These are phyloP conservation scores for Machimus atricapillus DNA, from an alignment of 2,888 invertebrate species.

Conservation along the genomic window DNA sequence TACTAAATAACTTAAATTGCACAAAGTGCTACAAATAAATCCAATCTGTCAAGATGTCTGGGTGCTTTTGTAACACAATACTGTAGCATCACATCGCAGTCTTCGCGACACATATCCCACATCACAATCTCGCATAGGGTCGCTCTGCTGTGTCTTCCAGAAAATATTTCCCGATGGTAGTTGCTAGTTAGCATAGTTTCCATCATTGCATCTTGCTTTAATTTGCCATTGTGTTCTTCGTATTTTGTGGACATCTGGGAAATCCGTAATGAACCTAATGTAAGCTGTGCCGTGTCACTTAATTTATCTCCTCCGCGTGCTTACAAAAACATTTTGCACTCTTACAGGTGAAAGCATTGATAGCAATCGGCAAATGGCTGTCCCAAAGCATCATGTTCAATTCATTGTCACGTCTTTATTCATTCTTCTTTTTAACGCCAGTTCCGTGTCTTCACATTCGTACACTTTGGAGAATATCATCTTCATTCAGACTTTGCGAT, in stretches of 20 bases:
- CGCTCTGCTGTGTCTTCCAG: not conserved
- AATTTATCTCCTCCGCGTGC: not conserved
- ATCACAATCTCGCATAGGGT: not conserved
- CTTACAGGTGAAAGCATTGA: constrained; percentile 11
- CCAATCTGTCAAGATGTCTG: not conserved
- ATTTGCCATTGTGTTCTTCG: constrained; percentile 35
- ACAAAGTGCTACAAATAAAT: constrained; percentile 1
- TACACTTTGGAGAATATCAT: not conserved
- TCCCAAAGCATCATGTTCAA: not conserved
- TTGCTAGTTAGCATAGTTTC: constrained; percentile 38
- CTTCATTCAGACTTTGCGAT: not conserved
- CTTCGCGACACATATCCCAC: not conserved
- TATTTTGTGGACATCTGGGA: constrained; percentile 14
- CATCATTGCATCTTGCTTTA: constrained; percentile 41
- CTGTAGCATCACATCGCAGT: not conserved
- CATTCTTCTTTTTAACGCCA: not conserved
- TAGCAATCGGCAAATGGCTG: not conserved
- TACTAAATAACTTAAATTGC: constrained; percentile 23
- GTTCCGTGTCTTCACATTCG: not conserved
- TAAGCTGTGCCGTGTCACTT: not conserved
- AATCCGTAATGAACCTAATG: constrained; percentile 1
- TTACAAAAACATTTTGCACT: not conserved
- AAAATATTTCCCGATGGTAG: constrained; percentile 33
- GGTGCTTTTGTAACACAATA: not conserved
- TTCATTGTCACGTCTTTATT: not conserved